These are phyloP conservation scores for Hoplias malabaricus DNA, from an alignment of 2,113 vertebrate genomes.

Conservation along the genomic window DNA sequence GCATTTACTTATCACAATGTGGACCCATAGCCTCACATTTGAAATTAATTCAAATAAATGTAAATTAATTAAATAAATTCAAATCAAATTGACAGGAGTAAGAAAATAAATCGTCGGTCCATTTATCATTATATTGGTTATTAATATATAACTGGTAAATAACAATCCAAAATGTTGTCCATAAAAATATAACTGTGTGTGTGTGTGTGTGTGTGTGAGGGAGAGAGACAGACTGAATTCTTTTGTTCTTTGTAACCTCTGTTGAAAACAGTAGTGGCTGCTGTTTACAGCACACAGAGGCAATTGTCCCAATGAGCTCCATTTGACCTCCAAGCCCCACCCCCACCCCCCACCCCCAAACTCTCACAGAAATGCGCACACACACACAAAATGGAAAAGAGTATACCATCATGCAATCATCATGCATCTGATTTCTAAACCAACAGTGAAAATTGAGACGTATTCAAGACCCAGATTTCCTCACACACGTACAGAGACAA, in stretches of 20 bases:
- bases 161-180: too few species aligned
- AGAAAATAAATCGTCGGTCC: too few species aligned
- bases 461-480: too few species aligned
- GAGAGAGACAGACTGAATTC: neutral
- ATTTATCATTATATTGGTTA: too few species aligned
- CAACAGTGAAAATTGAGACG: slow-evolving; percentile 28
- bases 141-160: too few species aligned
- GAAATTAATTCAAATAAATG: too few species aligned
- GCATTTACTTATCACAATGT: too few species aligned
- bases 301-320: neutral
- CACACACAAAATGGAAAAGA: neutral
- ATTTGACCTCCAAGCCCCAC: neutral
- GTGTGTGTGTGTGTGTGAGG: neutral
- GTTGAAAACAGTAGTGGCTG: slow-evolving; percentile 13
- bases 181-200: too few species aligned
- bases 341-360: neutral
- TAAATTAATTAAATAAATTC: too few species aligned
- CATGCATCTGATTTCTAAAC: slow-evolving; percentile 36
- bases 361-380: neutral
- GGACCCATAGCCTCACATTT: too few species aligned
- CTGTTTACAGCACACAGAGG: slow-evolving; percentile 16
- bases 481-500: neutral
- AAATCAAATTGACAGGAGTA: too few species aligned
- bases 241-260: neutral
- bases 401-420: slow-evolving; percentile 20